Conservation (phyloP, 2,797 vertebrate genomes). For the Sardinella longiceps region DNA sequence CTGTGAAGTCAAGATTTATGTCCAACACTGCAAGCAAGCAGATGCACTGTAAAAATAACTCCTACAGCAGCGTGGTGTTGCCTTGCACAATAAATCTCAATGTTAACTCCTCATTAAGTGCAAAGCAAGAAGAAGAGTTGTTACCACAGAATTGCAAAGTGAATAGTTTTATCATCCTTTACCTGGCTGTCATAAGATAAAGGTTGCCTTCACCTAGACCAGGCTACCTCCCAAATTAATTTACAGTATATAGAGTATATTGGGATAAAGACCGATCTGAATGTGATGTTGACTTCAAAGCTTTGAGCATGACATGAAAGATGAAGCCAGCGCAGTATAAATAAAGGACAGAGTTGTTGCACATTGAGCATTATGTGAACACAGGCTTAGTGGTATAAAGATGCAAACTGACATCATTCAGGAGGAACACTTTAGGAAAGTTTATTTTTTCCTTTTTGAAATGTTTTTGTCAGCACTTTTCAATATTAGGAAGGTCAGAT, state of each 20-base stretch:
- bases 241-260: not conserved
- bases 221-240: not conserved
- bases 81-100: slow-evolving; percentile 33
- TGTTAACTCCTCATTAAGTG: slow-evolving; percentile 15
- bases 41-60: slow-evolving; percentile 37
- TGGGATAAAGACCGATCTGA: not conserved
- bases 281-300: slow-evolving; percentile 11
- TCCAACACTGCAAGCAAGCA: slow-evolving; percentile 32
- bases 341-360: not conserved
- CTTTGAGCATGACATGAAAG: not conserved
- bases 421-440: not conserved
- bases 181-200: not conserved
- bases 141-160: not conserved
- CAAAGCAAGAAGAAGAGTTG: slow-evolving; percentile 3
- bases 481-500: not conserved
- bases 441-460: too few species aligned
- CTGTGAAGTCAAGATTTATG: slow-evolving; percentile 40
- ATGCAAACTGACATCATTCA: not conserved
- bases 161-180: not conserved
- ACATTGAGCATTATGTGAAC: not conserved
- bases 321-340: not conserved
- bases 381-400: not conserved
- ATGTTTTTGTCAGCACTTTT: too few species aligned
- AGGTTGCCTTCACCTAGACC: not conserved
- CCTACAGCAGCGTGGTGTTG: slow-evolving; percentile 16